A percentile compares a stretch with the other conserved stretches of the same genome.
phyloP scores from a whole-genome alignment of 2,797 vertebrate genomes.

The Poeciliopsis gracilis region DNA sequence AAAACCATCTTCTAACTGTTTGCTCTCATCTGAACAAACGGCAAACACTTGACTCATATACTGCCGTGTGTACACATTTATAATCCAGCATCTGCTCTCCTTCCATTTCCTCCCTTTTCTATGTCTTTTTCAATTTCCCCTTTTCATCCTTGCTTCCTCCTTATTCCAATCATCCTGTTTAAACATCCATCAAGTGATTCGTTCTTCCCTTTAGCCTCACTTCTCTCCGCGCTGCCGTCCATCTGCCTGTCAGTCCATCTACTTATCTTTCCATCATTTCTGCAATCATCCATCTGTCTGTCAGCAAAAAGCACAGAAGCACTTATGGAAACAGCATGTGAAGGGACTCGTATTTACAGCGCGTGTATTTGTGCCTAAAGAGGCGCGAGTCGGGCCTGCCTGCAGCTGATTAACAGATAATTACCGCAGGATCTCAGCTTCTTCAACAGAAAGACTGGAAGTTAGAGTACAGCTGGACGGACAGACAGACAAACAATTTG shows the following conservation, averaged over 20 bases:
- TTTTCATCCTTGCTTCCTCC: background rate
- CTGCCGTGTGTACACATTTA: constrained; percentile 36
- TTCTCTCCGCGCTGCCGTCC: background rate
- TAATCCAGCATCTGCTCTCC: constrained; percentile 49
- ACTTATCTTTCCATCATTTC: constrained; percentile 24
- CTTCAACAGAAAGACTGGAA: constrained; percentile 32
- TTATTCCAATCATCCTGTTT: constrained; percentile 5
- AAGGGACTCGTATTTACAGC: constrained; percentile 1
- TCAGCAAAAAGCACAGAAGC: constrained; percentile 1
- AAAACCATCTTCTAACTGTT: constrained; percentile 44
- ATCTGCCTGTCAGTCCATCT: constrained; percentile 9
- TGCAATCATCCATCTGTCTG: constrained; percentile 28
- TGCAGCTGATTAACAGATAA: constrained; percentile 89
- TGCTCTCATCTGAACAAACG: constrained; percentile 31
- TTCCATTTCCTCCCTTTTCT: constrained; percentile 6
- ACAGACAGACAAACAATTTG: constrained; percentile 36
- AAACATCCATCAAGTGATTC: constrained; percentile 15
- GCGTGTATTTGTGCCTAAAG: background rate
- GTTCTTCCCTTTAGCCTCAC: background rate
- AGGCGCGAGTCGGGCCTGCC: constrained; percentile 46
- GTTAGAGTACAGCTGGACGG: constrained; percentile 12
- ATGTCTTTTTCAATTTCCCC: too few relatives aligned
- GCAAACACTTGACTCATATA: constrained; percentile 19
- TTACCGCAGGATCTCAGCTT: constrained; percentile 73
- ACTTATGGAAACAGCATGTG: background rate